Conservation (phyloP, 2,113 vertebrate species). For the Pristiophorus japonicus region DNA sequence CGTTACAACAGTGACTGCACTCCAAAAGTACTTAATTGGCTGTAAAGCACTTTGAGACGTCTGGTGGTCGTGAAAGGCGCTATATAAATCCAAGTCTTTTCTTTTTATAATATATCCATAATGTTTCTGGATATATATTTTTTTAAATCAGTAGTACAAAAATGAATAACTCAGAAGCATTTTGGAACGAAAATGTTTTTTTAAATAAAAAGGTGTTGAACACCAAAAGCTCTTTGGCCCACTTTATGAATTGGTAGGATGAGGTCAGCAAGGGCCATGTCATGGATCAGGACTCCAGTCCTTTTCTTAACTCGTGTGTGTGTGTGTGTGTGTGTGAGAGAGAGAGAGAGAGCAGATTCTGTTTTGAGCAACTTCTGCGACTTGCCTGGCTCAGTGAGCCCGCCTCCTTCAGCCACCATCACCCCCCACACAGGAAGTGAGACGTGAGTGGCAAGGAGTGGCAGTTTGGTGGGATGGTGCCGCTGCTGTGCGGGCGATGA, state of each 20-base stretch:
- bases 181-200: neutral
- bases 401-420: constrained; percentile 14
- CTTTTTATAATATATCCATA: too few species aligned
- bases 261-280: neutral
- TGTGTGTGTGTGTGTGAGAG: too few species aligned
- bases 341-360: neutral
- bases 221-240: too few species aligned
- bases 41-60: too few species aligned
- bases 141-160: neutral
- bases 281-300: neutral
- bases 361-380: constrained; percentile 19
- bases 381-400: neutral
- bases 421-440: constrained; percentile 26
- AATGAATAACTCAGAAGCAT: neutral
- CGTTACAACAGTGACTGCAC: too few species aligned
- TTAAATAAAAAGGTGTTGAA: neutral
- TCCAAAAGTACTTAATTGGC: too few species aligned
- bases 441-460: constrained; percentile 12
- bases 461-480: constrained; percentile 21
- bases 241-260: neutral
- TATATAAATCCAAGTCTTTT: too few species aligned
- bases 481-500: neutral
- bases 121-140: too few species aligned
- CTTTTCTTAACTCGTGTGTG: neutral
- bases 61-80: too few species aligned